phyloP scores from a whole-genome alignment of 2,797 vertebrate genomes.

The Balearica regulorum region DNA sequence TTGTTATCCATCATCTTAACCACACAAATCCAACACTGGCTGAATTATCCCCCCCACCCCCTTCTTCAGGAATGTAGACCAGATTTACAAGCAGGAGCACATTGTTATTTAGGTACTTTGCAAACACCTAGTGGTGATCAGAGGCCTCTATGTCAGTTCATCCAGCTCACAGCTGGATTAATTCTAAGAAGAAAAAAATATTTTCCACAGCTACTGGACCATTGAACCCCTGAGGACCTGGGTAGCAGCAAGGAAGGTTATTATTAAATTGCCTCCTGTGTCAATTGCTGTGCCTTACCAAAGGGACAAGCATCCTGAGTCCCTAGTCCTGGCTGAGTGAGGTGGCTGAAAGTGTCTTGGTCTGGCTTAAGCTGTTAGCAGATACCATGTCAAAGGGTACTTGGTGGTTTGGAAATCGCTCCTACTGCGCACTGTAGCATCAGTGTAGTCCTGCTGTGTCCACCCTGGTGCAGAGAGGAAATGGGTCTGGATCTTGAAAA shows the following conservation, averaged over 20 bases:
- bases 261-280: background rate
- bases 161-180: background rate
- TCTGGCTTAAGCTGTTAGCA: background rate
- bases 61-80: background rate
- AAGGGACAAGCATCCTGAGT: background rate
- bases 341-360: background rate
- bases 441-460: background rate
- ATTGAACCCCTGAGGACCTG: background rate
- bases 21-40: background rate
- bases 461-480: background rate
- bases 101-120: slow-evolving; percentile 8
- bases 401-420: background rate
- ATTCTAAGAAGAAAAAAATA: slow-evolving; percentile 34
- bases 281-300: background rate
- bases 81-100: background rate
- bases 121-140: slow-evolving; percentile 61
- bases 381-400: background rate
- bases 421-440: background rate
- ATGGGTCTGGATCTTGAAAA: background rate
- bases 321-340: background rate
- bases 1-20: background rate
- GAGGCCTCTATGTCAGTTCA: background rate
- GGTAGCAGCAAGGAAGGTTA: background rate
- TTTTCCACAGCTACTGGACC: background rate
- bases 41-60: background rate